Conservation (phyloP, 2,888 invertebrate genomes). For the Lampropteryx suffumata region DNA sequence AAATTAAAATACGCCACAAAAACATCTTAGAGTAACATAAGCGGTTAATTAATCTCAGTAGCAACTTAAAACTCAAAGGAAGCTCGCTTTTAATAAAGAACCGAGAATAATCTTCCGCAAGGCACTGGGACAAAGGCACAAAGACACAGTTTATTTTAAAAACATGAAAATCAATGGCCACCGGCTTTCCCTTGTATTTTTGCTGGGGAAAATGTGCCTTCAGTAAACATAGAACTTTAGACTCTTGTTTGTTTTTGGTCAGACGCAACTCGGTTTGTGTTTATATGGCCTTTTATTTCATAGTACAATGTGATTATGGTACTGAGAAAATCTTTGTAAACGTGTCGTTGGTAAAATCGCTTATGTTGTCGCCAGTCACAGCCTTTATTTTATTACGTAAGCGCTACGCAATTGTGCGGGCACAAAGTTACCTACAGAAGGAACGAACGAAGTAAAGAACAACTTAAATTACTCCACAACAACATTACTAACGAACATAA, state of each 20-base stretch:
- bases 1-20: conserved; percentile 15
- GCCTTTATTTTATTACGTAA: too few relatives aligned
- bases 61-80: conserved; percentile 29
- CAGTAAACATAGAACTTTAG: conserved; percentile 1
- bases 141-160: conserved; percentile 26
- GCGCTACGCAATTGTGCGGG: too few relatives aligned
- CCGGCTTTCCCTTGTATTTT: conserved; percentile 7
- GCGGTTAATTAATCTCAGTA: conserved; percentile 28
- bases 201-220: conserved; percentile 2
- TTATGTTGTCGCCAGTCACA: too few relatives aligned
- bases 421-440: too few relatives aligned
- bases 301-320: too few relatives aligned
- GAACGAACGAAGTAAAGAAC: too few relatives aligned
- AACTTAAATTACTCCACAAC: too few relatives aligned
- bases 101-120: conserved; percentile 26
- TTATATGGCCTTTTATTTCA: background rate
- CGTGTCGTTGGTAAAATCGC: background rate
- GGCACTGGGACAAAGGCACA: conserved; percentile 29
- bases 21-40: conserved; percentile 20
- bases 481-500: too few relatives aligned
- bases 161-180: conserved; percentile 30
- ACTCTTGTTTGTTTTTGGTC: conserved; percentile 6
- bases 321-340: too few relatives aligned
- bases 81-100: conserved; percentile 27
- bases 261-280: background rate